phyloP scores from a whole-genome alignment of 2,113 vertebrate genomes.

The Equus przewalskii region DNA sequence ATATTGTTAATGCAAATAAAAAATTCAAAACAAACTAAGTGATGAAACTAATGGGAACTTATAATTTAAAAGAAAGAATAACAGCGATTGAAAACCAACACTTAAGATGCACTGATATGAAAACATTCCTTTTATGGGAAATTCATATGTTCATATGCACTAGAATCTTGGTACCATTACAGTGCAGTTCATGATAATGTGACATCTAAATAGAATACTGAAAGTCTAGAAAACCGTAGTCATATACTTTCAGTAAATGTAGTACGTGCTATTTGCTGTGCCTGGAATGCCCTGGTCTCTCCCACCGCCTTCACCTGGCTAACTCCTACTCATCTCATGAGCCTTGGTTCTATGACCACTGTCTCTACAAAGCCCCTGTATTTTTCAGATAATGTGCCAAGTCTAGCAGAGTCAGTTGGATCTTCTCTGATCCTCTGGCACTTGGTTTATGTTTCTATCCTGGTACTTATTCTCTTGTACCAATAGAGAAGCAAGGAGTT shows the following conservation, averaged over 20 bases:
- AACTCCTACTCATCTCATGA: background rate
- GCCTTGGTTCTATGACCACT: no score
- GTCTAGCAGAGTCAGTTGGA: no score
- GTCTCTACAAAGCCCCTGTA: background rate
- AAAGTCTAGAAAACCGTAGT: background rate
- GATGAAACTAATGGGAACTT: background rate
- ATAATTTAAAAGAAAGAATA: background rate
- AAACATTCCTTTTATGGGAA: background rate
- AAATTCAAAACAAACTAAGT: background rate
- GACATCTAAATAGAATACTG: background rate
- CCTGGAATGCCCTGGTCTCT: background rate
- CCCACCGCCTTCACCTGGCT: rapidly evolving
- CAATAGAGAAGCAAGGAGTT: background rate
- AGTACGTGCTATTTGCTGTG: background rate
- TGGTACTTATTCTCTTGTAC: background rate
- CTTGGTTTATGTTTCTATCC: background rate
- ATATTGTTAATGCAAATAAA: background rate
- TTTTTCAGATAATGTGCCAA: background rate
- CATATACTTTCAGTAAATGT: background rate
- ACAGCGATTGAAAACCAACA: background rate
- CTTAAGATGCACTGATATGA: background rate
- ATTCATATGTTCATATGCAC: background rate
- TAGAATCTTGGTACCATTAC: background rate
- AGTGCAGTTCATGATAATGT: background rate
- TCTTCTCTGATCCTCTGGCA: background rate